Conservation (phyloP, 1,140 invertebrate species). For the Protaetia brevitarsis region DNA sequence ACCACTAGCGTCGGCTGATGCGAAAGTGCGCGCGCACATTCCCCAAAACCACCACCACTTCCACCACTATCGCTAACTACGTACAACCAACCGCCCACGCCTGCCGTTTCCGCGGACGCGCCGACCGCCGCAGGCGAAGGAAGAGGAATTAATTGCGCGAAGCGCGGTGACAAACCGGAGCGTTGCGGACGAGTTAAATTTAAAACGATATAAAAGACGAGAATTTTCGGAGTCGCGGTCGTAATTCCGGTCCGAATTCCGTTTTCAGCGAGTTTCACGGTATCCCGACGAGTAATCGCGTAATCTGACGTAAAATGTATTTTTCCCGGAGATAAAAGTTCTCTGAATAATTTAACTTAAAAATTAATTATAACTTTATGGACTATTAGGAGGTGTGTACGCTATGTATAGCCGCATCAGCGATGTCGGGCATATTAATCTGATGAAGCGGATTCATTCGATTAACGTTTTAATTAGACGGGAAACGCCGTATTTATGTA, state of each 20-base stretch:
- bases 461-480: no score
- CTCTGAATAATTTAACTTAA: background rate
- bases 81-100: background rate
- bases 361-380: constrained; percentile 15
- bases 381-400: background rate
- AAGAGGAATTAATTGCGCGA: background rate
- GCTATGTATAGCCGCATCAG: no score
- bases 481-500: no score
- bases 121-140: background rate
- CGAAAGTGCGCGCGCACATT: background rate
- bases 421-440: no score
- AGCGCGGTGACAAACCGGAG: background rate
- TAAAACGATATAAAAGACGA: background rate
- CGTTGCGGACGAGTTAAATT: background rate
- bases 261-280: background rate
- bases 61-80: background rate
- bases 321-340: background rate
- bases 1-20: background rate
- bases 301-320: background rate
- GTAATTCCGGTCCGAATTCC: background rate
- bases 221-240: background rate
- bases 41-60: background rate
- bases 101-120: background rate
- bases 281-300: background rate
- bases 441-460: no score